Evolutionary conservation across 2,888 invertebrate species (phyloP).

Genomic region (Cataglyphis altisquamis): DNA sequence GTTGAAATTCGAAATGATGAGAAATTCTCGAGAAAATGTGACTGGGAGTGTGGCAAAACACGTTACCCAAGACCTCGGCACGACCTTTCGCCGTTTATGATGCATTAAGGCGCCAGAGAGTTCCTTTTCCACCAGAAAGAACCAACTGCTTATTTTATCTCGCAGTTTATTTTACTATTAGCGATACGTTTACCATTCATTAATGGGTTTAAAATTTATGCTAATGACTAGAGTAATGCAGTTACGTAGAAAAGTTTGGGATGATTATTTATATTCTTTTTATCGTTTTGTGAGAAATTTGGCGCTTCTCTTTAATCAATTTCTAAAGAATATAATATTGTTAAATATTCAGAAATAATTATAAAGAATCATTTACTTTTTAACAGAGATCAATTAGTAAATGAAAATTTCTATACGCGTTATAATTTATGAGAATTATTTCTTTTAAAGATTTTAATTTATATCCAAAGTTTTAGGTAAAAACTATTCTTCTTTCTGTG

Average conservation of each 20-base stretch:
- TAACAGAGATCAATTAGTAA: background rate
- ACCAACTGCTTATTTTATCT: constrained; percentile 38
- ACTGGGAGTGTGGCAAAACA: constrained; percentile 34
- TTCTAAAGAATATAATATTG: background rate
- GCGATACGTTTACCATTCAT: constrained; percentile 34
- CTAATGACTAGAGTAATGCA: constrained; percentile 34
- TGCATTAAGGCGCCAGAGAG: constrained; percentile 26
- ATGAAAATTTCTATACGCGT: background rate
- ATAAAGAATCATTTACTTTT: background rate
- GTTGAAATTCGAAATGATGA: constrained; percentile 50
- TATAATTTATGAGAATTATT: background rate
- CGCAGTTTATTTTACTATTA: constrained; percentile 40
- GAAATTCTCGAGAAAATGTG: constrained; percentile 42
- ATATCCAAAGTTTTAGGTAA: background rate
- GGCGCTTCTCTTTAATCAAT: background rate
- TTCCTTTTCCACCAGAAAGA: background rate
- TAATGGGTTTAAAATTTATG: constrained; percentile 37
- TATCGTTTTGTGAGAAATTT: background rate
- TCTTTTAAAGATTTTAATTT: background rate
- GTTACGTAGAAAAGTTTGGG: constrained; percentile 2
- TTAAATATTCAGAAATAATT: background rate
- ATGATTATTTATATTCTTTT: background rate
- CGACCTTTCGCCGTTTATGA: constrained; percentile 32
- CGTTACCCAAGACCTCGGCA: constrained; percentile 14
- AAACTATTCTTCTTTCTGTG: background rate